phyloP scores from a whole-genome alignment of 2,888 invertebrate genomes.

The Isotomurus palustris region DNA sequence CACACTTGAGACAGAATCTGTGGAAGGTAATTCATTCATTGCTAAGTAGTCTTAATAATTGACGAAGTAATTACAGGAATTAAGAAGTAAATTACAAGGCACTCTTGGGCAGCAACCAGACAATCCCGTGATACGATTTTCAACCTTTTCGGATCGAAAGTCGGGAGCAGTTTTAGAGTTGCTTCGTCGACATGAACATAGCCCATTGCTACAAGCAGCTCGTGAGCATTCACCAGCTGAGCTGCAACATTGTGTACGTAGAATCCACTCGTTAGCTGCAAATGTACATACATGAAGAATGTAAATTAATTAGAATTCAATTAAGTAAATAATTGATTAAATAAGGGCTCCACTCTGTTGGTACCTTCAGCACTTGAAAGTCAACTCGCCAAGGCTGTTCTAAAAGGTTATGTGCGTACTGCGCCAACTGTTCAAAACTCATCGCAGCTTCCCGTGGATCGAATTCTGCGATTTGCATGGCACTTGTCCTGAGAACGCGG shows the following conservation, averaged over 20 bases:
- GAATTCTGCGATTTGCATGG: conserved; percentile 65
- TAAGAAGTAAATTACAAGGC: conserved; percentile 59
- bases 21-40: conserved; percentile 40
- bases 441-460: conserved; percentile 74
- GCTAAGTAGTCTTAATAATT: not conserved
- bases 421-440: conserved; percentile 78
- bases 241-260: conserved; percentile 82
- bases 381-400: conserved; percentile 87
- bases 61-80: not conserved
- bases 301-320: not conserved
- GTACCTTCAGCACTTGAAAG: conserved; percentile 72
- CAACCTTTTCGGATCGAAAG: conserved; percentile 63
- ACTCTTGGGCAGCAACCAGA: conserved; percentile 79
- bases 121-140: conserved; percentile 76
- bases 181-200: conserved; percentile 57
- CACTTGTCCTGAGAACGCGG: conserved; percentile 68
- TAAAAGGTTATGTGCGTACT: conserved; percentile 78
- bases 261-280: conserved; percentile 77
- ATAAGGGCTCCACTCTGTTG: not conserved
- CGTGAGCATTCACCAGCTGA: conserved; percentile 71
- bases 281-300: conserved; percentile 32
- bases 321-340: not conserved
- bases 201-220: conserved; percentile 75
- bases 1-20: conserved; percentile 74
- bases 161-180: conserved; percentile 27